Base-by-base conservation (phyloP, 2,888 invertebrate species). In the Temnothorax unifasciatus region DNA sequence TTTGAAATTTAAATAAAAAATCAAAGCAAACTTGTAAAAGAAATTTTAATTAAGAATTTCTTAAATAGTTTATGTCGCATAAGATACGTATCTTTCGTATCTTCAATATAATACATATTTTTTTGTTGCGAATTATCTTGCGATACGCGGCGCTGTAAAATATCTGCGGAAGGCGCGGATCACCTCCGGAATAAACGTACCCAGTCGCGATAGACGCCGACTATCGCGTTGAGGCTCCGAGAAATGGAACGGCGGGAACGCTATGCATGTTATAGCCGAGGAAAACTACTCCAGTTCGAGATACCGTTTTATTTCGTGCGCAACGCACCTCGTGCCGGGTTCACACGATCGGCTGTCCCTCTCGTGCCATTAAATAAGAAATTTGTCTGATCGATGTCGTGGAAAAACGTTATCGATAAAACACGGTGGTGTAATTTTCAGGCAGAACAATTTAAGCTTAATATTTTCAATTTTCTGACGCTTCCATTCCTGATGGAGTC, bases 281-380 rank as follows among this genome's bases (percentile, higher is more conserved):
- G 63, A 69, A 87, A 73, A 64, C 61, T 64, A 66, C 71, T 66
- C 66, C 52, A 81, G 84, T 76, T 81, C 64, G 73, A 86, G 82
- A 83, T 76, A 83, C 85, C 68, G 79, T 88, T 88, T 76, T 76
- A 74, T 84, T 75, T 74, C 81, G 57, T 68, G 68, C 75, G 41
- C 76, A 85, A 54, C 57, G 71, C 83, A 63, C 59, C 59, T 64
- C 61, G 76, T 71, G 44, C 29, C 71, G 74, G 54, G 52, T 61
- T 38, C 81, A 50, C 59, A 71, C 59, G 69, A 83, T 76, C 75
- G 82, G 71, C 57, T 86, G 59, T 85, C 83, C 38, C 15, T 83
- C 61, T 85, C 61, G 75, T 59, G 25, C 13, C 2, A 21, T 68
- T 54, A 15, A 66, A 54, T 41, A 11, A 50, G 50, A 34, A 50